These are phyloP conservation scores for Dromococcyx pavoninus DNA, from an alignment of 2,797 vertebrate genomes.

Conservation along the genomic window DNA sequence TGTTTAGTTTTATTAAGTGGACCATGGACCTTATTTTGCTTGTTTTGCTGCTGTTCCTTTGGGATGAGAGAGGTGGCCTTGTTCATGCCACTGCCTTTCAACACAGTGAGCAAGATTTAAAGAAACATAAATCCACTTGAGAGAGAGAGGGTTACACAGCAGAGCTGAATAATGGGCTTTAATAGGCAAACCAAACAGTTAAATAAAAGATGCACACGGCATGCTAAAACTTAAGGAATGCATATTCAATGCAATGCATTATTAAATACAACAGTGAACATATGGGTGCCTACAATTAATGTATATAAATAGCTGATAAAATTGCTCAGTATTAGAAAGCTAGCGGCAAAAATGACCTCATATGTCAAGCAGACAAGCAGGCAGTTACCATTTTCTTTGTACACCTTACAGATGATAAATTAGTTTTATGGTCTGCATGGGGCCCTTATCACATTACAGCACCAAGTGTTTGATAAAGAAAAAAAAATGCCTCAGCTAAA, in stretches of 20 bases:
- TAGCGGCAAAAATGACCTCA: conserved; percentile 84
- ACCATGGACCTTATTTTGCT: conserved; percentile 67
- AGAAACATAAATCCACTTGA: conserved; percentile 65
- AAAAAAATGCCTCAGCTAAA: conserved; percentile 79
- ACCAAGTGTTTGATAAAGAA: conserved; percentile 82
- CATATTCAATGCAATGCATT: conserved; percentile 81
- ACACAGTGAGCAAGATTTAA: conserved; percentile 71
- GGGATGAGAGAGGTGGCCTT: conserved; percentile 71
- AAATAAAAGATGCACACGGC: conserved; percentile 75
- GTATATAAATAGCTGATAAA: conserved; percentile 86
- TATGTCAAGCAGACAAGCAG: conserved; percentile 82
- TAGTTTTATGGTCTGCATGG: conserved; percentile 82
- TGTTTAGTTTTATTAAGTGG: conserved; percentile 75
- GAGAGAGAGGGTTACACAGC: conserved; percentile 55
- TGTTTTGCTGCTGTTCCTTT: conserved; percentile 64
- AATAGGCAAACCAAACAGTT: conserved; percentile 80
- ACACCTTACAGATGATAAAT: conserved; percentile 85
- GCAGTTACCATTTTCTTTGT: conserved; percentile 83
- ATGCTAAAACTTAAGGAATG: conserved; percentile 81
- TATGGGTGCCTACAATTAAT: conserved; percentile 84
- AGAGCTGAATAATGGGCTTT: conserved; percentile 75
- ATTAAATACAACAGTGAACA: conserved; percentile 82
- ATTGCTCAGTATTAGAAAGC: conserved; percentile 83
- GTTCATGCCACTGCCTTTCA: conserved; percentile 66
- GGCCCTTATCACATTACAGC: conserved; percentile 81